phyloP scores from a whole-genome alignment of 2,797 vertebrate species.

The Semaprochilodus insignis region DNA sequence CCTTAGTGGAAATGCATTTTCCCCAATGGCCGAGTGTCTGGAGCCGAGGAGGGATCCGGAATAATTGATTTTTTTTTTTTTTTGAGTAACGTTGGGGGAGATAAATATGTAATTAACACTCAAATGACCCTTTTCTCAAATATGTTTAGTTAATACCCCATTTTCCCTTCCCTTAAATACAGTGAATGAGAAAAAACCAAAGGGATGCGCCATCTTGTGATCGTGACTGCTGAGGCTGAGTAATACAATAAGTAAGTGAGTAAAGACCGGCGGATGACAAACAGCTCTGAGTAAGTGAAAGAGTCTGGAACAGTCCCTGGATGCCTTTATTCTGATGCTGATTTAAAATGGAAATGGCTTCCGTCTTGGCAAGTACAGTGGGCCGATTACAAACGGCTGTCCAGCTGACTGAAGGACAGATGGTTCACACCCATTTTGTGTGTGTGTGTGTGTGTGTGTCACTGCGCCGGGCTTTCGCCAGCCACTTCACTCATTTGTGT shows the following conservation, averaged over 20 bases:
- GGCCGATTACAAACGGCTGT: conserved; percentile 60
- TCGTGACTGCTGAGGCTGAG: conserved; percentile 1
- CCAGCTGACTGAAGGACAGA: conserved; percentile 65
- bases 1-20: conserved; percentile 8
- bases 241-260: not conserved
- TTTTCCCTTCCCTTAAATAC: conserved; percentile 19
- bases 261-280: conserved; percentile 27
- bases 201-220: not conserved
- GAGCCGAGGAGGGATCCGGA: not conserved
- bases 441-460: conserved; percentile 41
- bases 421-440: conserved; percentile 50
- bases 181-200: not conserved
- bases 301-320: conserved; percentile 21
- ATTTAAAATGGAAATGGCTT: conserved; percentile 72
- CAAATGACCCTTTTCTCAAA: conserved; percentile 25
- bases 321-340: conserved; percentile 40
- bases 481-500: conserved; percentile 55
- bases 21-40: conserved; percentile 3
- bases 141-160: conserved; percentile 17
- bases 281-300: conserved; percentile 3
- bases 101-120: conserved; percentile 29
- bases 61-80: conserved; percentile 23
- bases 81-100: conserved; percentile 2
- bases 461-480: conserved; percentile 50
- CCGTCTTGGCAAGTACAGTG: conserved; percentile 53